A percentile compares a stretch with the other conserved stretches of the same genome.
Conservation (phyloP, 1,140 invertebrate genomes). For the Calephelis virginiensis region DNA sequence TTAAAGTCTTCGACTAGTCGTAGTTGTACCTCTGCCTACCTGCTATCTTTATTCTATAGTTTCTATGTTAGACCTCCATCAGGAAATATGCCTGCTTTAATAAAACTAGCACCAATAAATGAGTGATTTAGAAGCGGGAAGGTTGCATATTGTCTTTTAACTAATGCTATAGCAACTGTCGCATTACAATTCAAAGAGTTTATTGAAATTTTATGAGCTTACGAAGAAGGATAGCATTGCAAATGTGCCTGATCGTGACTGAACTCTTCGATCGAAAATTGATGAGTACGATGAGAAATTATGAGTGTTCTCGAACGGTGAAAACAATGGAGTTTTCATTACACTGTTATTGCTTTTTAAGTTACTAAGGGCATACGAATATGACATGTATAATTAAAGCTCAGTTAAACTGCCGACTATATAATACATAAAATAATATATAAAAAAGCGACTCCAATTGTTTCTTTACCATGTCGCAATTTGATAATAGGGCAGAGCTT, state of each 20-base stretch:
- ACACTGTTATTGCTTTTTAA: conserved; percentile 4
- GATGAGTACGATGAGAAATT: conserved; percentile 49
- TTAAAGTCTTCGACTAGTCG: too few relatives aligned
- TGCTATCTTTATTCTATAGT: background rate
- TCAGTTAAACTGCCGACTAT: too few relatives aligned
- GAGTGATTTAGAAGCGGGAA: conserved; percentile 28
- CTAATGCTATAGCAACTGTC: conserved; percentile 46
- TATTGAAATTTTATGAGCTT: conserved; percentile 72
- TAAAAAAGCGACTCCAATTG: too few relatives aligned
- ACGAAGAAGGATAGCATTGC: conserved; percentile 64
- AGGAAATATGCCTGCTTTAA: background rate
- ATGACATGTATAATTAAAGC: too few relatives aligned
- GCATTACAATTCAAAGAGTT: conserved; percentile 68
- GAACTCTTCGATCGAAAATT: conserved; percentile 58
- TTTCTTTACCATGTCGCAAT: too few relatives aligned
- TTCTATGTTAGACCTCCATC: too few relatives aligned
- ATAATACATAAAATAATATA: too few relatives aligned
- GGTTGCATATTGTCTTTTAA: conserved; percentile 56
- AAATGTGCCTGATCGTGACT: conserved; percentile 61
- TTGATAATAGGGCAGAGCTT: too few relatives aligned
- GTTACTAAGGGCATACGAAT: too few relatives aligned
- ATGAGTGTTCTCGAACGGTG: conserved; percentile 27
- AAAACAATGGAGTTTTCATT: conserved; percentile 7
- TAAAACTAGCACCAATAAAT: background rate
- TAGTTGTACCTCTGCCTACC: too few relatives aligned